Evolutionary conservation across 2,113 vertebrate species (phyloP), one percentile per base, ranked within the genome.

Genomic region (Hippocampus guttulatus): DNA sequence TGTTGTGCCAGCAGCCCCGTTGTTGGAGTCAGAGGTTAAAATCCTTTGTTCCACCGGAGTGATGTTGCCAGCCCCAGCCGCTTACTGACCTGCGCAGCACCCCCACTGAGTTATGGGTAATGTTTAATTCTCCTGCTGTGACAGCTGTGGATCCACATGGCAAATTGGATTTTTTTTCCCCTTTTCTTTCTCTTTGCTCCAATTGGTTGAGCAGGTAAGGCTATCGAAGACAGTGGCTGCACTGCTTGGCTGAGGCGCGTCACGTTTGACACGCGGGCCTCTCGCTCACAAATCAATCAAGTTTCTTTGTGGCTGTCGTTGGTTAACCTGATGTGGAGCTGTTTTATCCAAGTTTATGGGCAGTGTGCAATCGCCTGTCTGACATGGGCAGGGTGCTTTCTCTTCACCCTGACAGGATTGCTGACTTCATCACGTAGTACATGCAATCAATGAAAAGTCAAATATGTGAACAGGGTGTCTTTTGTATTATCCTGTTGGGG

Each of bases 21-120:
- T 61, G 69, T 71, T 27, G 67, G 75, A 85, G 90, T 88, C 88
- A 88, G 70, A 88, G 88, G 90, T 90, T 90, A 87, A 89, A 88
- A 87, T 88, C 86, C 71, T 89, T 85, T 89, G 80, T 88, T 89
- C 85, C 84, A 79, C 81, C 69, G 82, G 87, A 89, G 86, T 88
- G 84, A 88, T 87, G 87, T 86, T 89, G 83, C 81, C 81, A 77
- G 83, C 75, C 80, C 80, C 74, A 74, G 79, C 83, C 77, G 65
- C 84, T 66, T 75, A 16, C 75, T 88, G 88, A 89, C 88, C 90
- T 79, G 85, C 84, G 73, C 81, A 64, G 70, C 81, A 80, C 71
- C 81, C 81, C 78, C 79, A 68, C 82, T 88, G 88, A 89, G 82
- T 90, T 91, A 90, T 88, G 87, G 88, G 84, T 87, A 88, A 88